Evolutionary conservation across 30 jellyfish, hydroid and myxozoan species (phyloP), one percentile per base, ranked within the genome.

Genomic region (Aurelia sp.): DNA sequence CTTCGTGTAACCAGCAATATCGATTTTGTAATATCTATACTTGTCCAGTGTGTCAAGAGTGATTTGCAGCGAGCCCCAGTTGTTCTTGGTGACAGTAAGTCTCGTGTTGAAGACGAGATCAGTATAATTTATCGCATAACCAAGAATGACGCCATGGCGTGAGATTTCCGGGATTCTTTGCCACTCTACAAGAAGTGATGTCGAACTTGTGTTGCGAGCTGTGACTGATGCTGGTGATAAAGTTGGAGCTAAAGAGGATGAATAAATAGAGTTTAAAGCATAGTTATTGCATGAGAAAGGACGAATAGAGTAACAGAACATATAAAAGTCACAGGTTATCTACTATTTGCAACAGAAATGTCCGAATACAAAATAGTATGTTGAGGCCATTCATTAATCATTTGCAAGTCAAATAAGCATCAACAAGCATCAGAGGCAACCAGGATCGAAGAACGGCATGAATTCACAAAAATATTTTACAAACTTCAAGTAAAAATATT

Each of bases 1-100:
- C 57, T 62, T 76, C 13, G 87, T 76, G 44, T 22, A 76, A 13
- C 87, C 87, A 23, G 87, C 87, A 58, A 76, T 37, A 58, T 76
- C 87, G 0, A 76, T 40, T 10, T 66, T 23, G 77, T 76, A 76
- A 35, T 27, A 11, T 17, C 77, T 41, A 76, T 17, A 76, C 17
- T 60, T 60, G n/a, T 76, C 77, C 0, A 76, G 40, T 23, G 76
- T 22, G 2, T 66, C 51, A 76, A 76, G 61, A 17, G 66, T 57
- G 17, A 30, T 57, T 15, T 76, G 71, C 55, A 73, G 48, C 47
- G 66, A 27, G 61, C 84, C 84, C 84, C 84, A 73, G 51, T 73
- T 73, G 84, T 73, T 17, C 23, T 19, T 73, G 53, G 84, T 30
- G 15, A 67, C 57, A 11, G 61, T 20, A 20, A 13, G 65, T 10